These are phyloP conservation scores for Falco columbarius DNA, from an alignment of 2,797 vertebrate species.

Conservation along the genomic window DNA sequence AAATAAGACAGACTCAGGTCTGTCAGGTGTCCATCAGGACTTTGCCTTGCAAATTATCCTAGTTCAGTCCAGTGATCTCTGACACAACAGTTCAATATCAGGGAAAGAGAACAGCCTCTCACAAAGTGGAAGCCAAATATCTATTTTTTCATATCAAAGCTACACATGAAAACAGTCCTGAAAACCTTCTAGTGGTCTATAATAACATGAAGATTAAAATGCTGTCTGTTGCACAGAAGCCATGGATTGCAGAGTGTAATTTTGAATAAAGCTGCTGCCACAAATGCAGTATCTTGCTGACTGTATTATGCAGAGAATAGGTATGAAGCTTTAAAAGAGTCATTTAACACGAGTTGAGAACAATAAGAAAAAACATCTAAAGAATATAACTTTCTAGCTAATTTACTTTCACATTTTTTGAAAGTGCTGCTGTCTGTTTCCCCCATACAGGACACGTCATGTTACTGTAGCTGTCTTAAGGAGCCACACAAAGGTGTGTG, in stretches of 20 bases:
- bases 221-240: not conserved
- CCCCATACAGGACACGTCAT: not conserved
- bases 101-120: not conserved
- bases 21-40: not conserved
- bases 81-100: not conserved
- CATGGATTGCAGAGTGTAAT: not conserved
- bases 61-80: not conserved
- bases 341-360: not conserved
- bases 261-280: not conserved
- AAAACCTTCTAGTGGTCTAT: not conserved
- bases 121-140: not conserved
- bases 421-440: not conserved
- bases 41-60: not conserved
- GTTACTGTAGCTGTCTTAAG: not conserved
- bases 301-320: not conserved
- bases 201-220: slow-evolving; percentile 16
- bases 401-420: not conserved
- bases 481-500: not conserved
- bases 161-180: not conserved
- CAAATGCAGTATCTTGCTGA: not conserved
- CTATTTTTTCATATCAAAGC: not conserved
- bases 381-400: not conserved
- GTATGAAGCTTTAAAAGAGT: not conserved
- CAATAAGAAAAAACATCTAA: not conserved
- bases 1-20: not conserved